These are phyloP conservation scores for Bambusicola thoracicus DNA, from an alignment of 2,113 vertebrate genomes.

Conservation along the genomic window DNA sequence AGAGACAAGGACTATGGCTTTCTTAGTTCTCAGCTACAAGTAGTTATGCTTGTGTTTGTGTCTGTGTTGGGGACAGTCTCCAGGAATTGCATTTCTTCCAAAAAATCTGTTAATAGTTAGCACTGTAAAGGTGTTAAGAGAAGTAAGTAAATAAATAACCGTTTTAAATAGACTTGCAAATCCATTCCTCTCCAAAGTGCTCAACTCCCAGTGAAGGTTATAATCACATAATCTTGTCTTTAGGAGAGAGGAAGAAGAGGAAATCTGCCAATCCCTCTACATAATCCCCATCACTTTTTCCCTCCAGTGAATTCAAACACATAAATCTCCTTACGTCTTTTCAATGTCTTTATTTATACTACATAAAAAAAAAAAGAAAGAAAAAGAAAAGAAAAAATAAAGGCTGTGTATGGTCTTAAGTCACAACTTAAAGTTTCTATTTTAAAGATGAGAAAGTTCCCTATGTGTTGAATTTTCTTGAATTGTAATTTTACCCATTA, in stretches of 20 bases:
- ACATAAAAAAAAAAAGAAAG: not conserved
- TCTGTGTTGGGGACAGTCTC: not conserved
- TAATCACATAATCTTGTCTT: not conserved
- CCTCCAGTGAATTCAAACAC: not conserved
- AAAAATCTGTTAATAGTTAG: not conserved
- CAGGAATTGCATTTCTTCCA: not conserved
- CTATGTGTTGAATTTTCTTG: not conserved
- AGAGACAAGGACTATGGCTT: not conserved
- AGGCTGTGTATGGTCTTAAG: not conserved
- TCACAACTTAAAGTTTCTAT: not conserved
- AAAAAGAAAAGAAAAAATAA: too few species aligned
- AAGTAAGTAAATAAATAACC: not conserved
- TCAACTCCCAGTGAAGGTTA: not conserved
- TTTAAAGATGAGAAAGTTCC: not conserved
- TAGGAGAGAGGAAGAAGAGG: not conserved
- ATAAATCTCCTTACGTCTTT: not conserved
- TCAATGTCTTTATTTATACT: not conserved
- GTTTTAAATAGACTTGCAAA: not conserved
- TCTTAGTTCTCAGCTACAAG: not conserved
- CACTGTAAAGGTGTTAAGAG: not conserved
- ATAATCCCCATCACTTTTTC: not conserved
- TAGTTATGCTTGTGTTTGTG: too few species aligned
- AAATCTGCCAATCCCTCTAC: not conserved
- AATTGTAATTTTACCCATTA: not conserved
- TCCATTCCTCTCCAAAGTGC: not conserved